These are phyloP conservation scores for Orussus abietinus DNA, from an alignment of 1,140 invertebrate genomes.

Conservation along the genomic window DNA sequence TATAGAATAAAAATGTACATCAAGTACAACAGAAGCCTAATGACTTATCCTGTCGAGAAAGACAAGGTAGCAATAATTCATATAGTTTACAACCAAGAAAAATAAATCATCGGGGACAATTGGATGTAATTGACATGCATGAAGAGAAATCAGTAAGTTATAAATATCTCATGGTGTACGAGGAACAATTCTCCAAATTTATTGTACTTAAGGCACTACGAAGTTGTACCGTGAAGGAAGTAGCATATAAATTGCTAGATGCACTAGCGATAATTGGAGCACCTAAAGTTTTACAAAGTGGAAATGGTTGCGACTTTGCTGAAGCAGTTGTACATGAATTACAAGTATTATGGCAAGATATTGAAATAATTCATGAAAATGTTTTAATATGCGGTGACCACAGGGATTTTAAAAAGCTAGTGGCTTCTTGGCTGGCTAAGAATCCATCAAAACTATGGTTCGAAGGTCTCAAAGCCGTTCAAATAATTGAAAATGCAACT, in stretches of 20 bases:
- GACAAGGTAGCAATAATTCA: not conserved
- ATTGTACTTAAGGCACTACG: constrained; percentile 33
- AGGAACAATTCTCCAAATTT: constrained; percentile 43
- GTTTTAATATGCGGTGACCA: constrained; percentile 8
- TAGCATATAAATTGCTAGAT: constrained; percentile 29
- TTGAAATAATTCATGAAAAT: constrained; percentile 27
- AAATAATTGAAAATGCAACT: constrained; percentile 33
- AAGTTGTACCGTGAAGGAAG: constrained; percentile 23
- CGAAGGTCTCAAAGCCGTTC: constrained; percentile 31
- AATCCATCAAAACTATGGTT: constrained; percentile 29
- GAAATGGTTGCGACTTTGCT: constrained; percentile 34
- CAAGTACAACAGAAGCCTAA: not conserved
- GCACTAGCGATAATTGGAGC: constrained; percentile 35
- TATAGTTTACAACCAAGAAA: not conserved
- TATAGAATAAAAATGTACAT: too few relatives aligned
- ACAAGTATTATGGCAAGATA: constrained; percentile 27
- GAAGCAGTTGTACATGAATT: constrained; percentile 37
- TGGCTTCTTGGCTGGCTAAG: constrained; percentile 26
- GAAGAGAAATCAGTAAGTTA: constrained; percentile 19
- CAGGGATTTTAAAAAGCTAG: constrained; percentile 24
- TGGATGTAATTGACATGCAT: constrained; percentile 34
- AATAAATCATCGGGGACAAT: constrained; percentile 32
- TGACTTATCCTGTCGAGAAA: too few relatives aligned
- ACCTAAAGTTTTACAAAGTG: constrained; percentile 38
- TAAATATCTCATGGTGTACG: constrained; percentile 43